A percentile compares a stretch with the other conserved stretches of the same genome.
Evolutionary conservation across 2,113 vertebrate species (phyloP).

Genomic region (Tachuris rubrigastra): DNA sequence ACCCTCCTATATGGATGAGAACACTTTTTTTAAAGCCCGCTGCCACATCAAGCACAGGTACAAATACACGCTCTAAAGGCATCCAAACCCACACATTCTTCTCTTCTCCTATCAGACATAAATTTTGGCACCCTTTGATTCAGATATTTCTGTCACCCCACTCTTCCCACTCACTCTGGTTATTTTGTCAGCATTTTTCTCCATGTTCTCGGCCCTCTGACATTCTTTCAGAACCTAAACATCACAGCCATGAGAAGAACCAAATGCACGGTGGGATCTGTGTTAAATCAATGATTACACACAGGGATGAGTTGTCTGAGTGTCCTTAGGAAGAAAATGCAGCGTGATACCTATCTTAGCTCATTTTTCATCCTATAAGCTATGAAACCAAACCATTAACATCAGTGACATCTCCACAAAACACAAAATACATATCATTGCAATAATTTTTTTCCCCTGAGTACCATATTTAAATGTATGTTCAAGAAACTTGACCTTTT

Average conservation of each 20-base stretch:
- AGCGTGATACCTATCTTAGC: background rate
- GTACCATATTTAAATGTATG: background rate
- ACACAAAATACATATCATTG: accelerated
- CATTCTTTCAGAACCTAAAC: background rate
- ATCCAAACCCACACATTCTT: background rate
- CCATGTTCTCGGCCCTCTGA: background rate
- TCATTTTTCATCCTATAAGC: background rate
- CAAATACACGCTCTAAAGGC: background rate
- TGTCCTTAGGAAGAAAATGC: background rate
- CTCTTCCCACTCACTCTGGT: background rate
- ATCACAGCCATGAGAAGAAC: background rate
- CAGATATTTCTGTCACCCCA: background rate
- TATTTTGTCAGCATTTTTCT: background rate
- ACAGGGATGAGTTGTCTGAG: background rate
- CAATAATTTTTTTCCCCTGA: background rate
- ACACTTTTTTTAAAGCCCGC: background rate
- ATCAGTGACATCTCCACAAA: background rate
- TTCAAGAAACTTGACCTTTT: background rate
- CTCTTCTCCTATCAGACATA: background rate
- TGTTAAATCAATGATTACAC: background rate
- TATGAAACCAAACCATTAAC: background rate
- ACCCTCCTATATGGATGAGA: background rate
- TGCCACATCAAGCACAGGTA: background rate
- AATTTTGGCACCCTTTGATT: background rate
- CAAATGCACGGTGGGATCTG: background rate